Evolutionary conservation across 2,888 invertebrate species (phyloP), one percentile per base, ranked within the genome.

Genomic region (Tromatobia lineatoria): DNA sequence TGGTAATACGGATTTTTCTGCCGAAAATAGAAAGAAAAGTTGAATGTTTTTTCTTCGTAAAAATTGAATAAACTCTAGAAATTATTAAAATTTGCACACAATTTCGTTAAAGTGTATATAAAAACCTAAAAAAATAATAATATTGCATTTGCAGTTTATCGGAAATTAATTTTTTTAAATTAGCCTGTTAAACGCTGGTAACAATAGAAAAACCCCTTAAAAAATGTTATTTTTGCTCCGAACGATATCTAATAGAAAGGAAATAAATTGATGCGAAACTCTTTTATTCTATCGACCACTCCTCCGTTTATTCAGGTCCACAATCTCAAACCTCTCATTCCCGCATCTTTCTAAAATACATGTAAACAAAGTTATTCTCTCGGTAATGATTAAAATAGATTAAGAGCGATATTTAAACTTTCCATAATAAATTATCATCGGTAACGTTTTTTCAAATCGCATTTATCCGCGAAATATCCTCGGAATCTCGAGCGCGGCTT

Each of bases 371-470:
- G 57, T 69, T 59, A 47, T 69, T 69, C 38, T 20, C 23, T 59
- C 23, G 42, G n/a, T 70, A 25, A 64, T 64, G 23, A 75, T 42
- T 42, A 50, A 66, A 80, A 82, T 67, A 45, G 57, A 67, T 67
- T 67, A 75, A 77, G 67, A 20, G 11, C 45, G 59, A 71, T 25
- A 54, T 52, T 59, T 54, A 59, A 66, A 81, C 59, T 78, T 57
- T 74, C 70, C 57, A 74, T 45, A n/a, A n/a, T n/a, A 64, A 82
- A 79, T 64, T 34, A n/a, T 54, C 61, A 38, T 50, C 54, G 64
- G 45, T 45, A 76, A 64, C 69, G 34, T 45, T 45, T 25, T 23
- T 54, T 66, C 25, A 54, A 67, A 50, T 18, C 50, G 50, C 50
- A n/a, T 50, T 50, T 50, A 3, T 47, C 52, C 75, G 66, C 20